These are phyloP conservation scores for Cyprinodon diabolis DNA, from an alignment of 2,797 vertebrate species.

Conservation along the genomic window DNA sequence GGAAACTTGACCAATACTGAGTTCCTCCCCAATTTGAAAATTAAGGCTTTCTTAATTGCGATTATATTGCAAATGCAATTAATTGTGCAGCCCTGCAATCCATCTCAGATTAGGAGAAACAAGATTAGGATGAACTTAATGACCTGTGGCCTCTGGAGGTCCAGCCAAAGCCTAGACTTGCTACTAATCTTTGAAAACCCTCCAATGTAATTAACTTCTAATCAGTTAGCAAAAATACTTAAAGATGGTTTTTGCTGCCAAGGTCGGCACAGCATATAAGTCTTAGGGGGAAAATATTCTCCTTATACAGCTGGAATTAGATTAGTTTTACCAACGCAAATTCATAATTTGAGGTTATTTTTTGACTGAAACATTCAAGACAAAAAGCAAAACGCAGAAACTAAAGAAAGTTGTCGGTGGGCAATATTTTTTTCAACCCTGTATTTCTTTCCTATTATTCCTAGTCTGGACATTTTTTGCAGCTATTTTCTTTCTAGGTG, in stretches of 20 bases:
- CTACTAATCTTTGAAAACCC: too few relatives aligned
- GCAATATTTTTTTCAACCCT: background rate
- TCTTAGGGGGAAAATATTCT: background rate
- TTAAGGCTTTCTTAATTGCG: too few relatives aligned
- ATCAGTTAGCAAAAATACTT: too few relatives aligned
- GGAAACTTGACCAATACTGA: too few relatives aligned
- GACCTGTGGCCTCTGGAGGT: too few relatives aligned
- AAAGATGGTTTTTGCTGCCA: too few relatives aligned
- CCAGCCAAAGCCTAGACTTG: background rate
- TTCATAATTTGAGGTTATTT: background rate
- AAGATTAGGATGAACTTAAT: background rate
- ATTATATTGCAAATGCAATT: too few relatives aligned
- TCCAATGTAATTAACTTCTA: too few relatives aligned
- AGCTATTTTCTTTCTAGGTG: constrained; percentile 12
- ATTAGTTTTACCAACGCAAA: background rate
- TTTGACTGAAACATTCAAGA: background rate
- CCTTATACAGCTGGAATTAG: background rate
- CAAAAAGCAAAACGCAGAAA: background rate
- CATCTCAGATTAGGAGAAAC: background rate
- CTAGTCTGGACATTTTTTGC: background rate
- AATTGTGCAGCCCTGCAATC: background rate
- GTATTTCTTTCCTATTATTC: background rate
- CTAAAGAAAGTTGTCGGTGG: background rate
- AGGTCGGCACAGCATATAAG: too few relatives aligned
- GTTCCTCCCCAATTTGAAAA: too few relatives aligned